Evolutionary conservation across 2,888 invertebrate genomes (phyloP), one percentile per base, ranked within the genome.

Genomic region (Himalopsyche kuldschensis): DNA sequence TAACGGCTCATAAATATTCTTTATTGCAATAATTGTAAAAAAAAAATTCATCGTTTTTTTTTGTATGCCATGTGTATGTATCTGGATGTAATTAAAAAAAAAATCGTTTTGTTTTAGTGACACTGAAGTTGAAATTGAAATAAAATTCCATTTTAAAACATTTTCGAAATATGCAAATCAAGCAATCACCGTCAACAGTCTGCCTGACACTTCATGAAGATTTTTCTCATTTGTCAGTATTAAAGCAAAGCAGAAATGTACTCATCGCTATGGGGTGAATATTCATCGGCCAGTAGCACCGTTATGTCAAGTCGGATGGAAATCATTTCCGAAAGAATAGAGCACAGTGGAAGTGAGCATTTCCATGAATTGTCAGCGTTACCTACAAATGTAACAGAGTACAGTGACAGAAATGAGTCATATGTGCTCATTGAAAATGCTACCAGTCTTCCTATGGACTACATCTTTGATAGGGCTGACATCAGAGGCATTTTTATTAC

Each of bases 381-480:
- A 55, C 55, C 55, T 24, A 55, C 55, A 10, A 2, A n/a, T 55
- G 6, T 10, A 20, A 20, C 20, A 8, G 20, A 55, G 20, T 20
- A 20, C 20, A 55, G 24, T 55, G 55, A 6, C 24, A 55, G 20
- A 55, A 55, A 55, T 55, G 55, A 55, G 55, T 55, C 55, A 24
- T 55, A 55, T 55, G n/a, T 24, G 24, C 24, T 55, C 20, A 55
- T 55, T 20, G 55, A 55, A 55, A 55, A 55, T 55, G 20, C 55
- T 20, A 55, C 55, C 55, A 55, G 4, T 55, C n/a, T 55, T 31
- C 55, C 80, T 6, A 79, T 93, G 85, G 95, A 95, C 84, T 96
- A 94, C 88, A 94, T 96, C 87, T 96, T 95, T 88, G 96, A 96
- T 89, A 93, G 95, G 87, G 92, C 93, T 80, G 95, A 95, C 89